phyloP scores from a whole-genome alignment of 2,113 vertebrate genomes.

The Micromys minutus region DNA sequence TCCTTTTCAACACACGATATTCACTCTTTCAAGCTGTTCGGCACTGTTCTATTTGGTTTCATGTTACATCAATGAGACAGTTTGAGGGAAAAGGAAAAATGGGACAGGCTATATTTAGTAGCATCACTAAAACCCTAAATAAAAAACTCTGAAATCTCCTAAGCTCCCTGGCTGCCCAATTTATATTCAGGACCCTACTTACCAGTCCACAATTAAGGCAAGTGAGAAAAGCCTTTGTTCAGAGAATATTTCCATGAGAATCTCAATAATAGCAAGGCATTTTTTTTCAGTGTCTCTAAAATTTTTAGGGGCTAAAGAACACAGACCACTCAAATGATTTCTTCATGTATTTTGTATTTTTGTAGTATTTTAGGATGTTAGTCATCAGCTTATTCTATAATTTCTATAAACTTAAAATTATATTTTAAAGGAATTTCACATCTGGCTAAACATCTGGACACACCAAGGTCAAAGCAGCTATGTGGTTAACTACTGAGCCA shows the following conservation, averaged over 20 bases:
- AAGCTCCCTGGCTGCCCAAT: constrained; percentile 56
- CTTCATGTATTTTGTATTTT: constrained; percentile 43
- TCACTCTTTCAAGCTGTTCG: constrained; percentile 78
- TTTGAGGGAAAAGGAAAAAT: constrained; percentile 64
- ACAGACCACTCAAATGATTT: constrained; percentile 34
- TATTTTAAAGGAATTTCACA: constrained; percentile 54
- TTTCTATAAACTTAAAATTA: constrained; percentile 29
- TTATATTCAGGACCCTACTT: constrained; percentile 53
- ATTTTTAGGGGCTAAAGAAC: constrained; percentile 38
- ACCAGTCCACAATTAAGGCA: constrained; percentile 48
- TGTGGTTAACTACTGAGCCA: constrained; percentile 20
- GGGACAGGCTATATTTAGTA: constrained; percentile 70
- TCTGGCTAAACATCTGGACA: constrained; percentile 59
- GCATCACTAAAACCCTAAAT: constrained; percentile 70
- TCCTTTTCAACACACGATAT: constrained; percentile 80
- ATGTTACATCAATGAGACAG: constrained; percentile 77
- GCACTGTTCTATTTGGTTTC: constrained; percentile 80
- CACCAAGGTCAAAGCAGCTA: constrained; percentile 42
- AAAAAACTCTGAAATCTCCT: constrained; percentile 74
- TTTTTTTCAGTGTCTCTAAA: constrained; percentile 59
- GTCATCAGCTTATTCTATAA: not conserved
- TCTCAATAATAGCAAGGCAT: constrained; percentile 49
- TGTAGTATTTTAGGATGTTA: constrained; percentile 30
- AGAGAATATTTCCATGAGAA: constrained; percentile 30
- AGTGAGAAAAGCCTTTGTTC: constrained; percentile 54